phyloP scores from a whole-genome alignment of 2,888 invertebrate species.

The Harpalus rubripes region DNA sequence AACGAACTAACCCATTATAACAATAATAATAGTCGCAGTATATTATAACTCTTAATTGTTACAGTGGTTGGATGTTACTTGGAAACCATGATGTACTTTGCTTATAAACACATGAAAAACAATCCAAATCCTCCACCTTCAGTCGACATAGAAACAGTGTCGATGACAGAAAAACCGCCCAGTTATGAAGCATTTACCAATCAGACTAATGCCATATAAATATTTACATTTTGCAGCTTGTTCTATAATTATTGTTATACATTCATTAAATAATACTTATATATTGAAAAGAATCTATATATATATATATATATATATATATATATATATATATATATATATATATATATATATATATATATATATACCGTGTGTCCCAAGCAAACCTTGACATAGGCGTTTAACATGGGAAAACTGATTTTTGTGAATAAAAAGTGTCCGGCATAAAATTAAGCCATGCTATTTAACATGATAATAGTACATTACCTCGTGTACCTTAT shows the following conservation, averaged over 20 bases:
- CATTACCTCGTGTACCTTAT: too few species aligned
- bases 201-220: conserved; percentile 15
- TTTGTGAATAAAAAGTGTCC: too few species aligned
- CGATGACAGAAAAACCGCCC: conserved; percentile 11
- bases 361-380: too few species aligned
- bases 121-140: conserved; percentile 7
- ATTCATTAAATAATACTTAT: neutral
- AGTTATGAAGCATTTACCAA: conserved; percentile 39
- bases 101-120: conserved; percentile 14
- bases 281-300: conserved; percentile 1
- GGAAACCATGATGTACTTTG: neutral
- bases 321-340: too few species aligned
- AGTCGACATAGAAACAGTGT: neutral
- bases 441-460: too few species aligned
- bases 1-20: too few species aligned
- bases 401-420: too few species aligned
- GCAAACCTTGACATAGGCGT: too few species aligned
- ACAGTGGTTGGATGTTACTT: conserved; percentile 20
- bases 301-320: too few species aligned
- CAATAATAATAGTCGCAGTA: neutral
- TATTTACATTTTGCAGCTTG: neutral
- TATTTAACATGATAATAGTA: too few species aligned
- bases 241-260: neutral
- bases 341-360: too few species aligned
- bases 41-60: neutral